Conservation (phyloP, 2,113 vertebrate species). For the Psophia crepitans region DNA sequence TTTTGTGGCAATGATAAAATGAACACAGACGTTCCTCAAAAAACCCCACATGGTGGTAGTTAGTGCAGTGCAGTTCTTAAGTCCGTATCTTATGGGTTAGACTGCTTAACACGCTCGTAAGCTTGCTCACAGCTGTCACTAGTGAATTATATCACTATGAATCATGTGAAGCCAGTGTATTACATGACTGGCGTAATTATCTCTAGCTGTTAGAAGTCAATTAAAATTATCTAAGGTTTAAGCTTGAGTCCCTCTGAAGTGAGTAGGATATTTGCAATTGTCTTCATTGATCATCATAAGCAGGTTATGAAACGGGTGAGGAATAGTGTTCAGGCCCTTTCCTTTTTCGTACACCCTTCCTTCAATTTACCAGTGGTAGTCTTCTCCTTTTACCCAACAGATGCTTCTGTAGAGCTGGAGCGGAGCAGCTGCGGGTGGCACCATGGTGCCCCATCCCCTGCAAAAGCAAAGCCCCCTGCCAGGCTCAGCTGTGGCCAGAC, state of each 20-base stretch:
- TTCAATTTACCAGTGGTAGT: neutral
- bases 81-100: neutral
- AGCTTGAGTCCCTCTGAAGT: neutral
- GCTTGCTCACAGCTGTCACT: rapidly evolving
- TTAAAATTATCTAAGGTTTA: neutral
- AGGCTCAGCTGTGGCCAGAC: rapidly evolving
- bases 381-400: neutral
- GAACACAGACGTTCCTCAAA: neutral
- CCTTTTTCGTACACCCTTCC: neutral
- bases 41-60: rapidly evolving
- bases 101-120: neutral
- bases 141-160: neutral
- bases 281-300: neutral
- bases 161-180: neutral
- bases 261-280: neutral
- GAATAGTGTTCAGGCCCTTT: neutral
- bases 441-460: rapidly evolving
- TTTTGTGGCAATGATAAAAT: neutral
- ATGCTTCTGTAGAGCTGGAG: rapidly evolving
- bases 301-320: neutral
- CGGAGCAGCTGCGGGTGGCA: rapidly evolving
- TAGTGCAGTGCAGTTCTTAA: neutral
- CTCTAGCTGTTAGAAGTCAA: neutral
- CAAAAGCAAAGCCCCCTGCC: too few species aligned
- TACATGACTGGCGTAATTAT: neutral